Base-by-base conservation (phyloP, 2,797 vertebrate species). In the Poliocrania exsul region DNA sequence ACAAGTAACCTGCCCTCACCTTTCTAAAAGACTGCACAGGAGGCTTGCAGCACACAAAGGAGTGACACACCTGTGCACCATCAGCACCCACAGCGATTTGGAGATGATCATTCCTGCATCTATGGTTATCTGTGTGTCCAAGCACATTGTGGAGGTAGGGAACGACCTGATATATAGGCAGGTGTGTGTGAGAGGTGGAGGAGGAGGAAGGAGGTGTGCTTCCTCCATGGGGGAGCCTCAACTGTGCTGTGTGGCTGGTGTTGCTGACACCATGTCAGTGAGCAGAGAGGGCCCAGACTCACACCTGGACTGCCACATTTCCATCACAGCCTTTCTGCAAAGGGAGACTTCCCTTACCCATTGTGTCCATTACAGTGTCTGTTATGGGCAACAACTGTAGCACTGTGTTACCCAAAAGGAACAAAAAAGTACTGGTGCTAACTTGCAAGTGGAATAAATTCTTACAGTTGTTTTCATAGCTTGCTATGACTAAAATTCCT, bases 11-110 rank as follows among this genome's bases (percentile, higher is more conserved):
- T 67, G 24, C 24, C 35, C 44, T 8, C 31, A 33, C 2, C 33
- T n/a, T 51, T 26, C 50, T 62, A 54, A 31, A 11, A 0, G 0
- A 72, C 51, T 40, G 10, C 46, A 58, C 18, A 57, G 51, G 33
- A 35, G 24, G 23, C 1, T 0, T 12, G 40, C 17, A 60, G 37
- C 42, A 57, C n/a, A 12, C 11, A 61, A 28, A 57, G 51, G 14
- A 51, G 29, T 12, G 13, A 21, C 31, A 19, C 5, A 4, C 20
- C 29, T 25, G 5, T 77, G 54, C 38, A 37, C 24, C 38, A 46
- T 5, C 37, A 44, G 50, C 5, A 2, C 9, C 33, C 11, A 4
- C 16, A 60, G 51, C 21, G 60, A 56, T 80, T 11, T 69, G 33
- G 18, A 72, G 44, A 71, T 9, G 14, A 38, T 4, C 20, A 6